phyloP scores from a whole-genome alignment of 2,888 invertebrate genomes.

The Iphiclides podalirius region DNA sequence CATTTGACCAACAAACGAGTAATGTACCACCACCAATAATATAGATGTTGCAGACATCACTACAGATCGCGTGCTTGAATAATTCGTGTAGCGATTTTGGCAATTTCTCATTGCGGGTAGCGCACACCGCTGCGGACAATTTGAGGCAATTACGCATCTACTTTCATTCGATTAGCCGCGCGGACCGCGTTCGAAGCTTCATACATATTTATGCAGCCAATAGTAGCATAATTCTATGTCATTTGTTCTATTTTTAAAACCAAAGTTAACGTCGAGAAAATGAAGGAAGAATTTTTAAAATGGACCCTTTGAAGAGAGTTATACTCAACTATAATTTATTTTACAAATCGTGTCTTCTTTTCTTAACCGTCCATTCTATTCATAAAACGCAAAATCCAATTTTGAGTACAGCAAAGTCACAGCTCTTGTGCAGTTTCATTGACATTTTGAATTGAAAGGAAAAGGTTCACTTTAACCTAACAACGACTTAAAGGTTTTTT shows the following conservation, averaged over 20 bases:
- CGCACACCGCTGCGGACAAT: constrained; percentile 6
- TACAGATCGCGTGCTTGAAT: constrained; percentile 20
- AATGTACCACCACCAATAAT: neutral
- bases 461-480: no score
- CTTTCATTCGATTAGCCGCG: constrained; percentile 19
- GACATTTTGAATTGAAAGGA: no score
- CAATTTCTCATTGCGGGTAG: constrained; percentile 15
- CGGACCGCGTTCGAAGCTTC: constrained; percentile 1
- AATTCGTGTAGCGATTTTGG: constrained; percentile 19
- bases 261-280: neutral
- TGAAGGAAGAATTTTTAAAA: neutral
- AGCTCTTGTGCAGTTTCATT: no score
- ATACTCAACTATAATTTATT: neutral
- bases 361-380: neutral
- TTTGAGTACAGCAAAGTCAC: no score
- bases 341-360: no score
- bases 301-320: no score
- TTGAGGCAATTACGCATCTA: constrained; percentile 19
- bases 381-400: no score
- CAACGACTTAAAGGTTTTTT: no score
- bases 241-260: constrained; percentile 5
- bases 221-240: neutral
- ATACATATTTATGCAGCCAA: neutral
- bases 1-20: neutral
- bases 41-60: constrained; percentile 12